Evolutionary conservation across 2,113 vertebrate genomes (phyloP), one percentile per base, ranked within the genome.

Genomic region (Gobius niger): DNA sequence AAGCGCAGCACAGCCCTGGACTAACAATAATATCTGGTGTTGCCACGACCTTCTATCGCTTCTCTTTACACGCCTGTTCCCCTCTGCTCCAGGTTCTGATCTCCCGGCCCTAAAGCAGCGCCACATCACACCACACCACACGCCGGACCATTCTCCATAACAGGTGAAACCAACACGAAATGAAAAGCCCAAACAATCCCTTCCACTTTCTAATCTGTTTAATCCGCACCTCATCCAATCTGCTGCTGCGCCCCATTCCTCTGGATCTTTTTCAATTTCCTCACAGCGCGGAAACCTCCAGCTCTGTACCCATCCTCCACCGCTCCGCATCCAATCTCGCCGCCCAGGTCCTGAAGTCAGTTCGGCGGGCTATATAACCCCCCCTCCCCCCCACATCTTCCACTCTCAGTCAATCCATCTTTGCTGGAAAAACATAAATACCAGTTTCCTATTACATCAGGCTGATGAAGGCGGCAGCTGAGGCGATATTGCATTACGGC

Each of bases 371-470:
- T 34, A 34, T 82, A 65, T 81, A 80, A 83, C 77, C 80, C 63
- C 51, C 66, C 14, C 67, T 51, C 54, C 12, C 41, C 18, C 16
- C 49, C 67, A 15, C 24, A 65, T 63, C 56, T 40, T 34, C n/a
- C 34, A 44, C 46, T 63, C 50, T 19, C 69, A 61, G 66, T 78
- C 80, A 46, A 81, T 85, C 75, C 73, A 82, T 81, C 76, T 75
- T 71, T 77, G 73, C 68, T 66, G 65, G 24, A 81, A 86, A 87
- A 87, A 83, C 87, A 90, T 88, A 90, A 91, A 91, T 86, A 82
- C 63, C 56, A 75, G 82, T 87, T 90, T 90, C 87, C 80, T 83
- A 80, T 90, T 84, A 88, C 84, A 91, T 89, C 87, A 88, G 80
- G 68, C 75, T 79, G 86, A 91, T 85, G 82, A 90, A 87, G 82